Evolutionary conservation across 2,888 invertebrate species (phyloP).

Genomic region (Ischnura elegans): DNA sequence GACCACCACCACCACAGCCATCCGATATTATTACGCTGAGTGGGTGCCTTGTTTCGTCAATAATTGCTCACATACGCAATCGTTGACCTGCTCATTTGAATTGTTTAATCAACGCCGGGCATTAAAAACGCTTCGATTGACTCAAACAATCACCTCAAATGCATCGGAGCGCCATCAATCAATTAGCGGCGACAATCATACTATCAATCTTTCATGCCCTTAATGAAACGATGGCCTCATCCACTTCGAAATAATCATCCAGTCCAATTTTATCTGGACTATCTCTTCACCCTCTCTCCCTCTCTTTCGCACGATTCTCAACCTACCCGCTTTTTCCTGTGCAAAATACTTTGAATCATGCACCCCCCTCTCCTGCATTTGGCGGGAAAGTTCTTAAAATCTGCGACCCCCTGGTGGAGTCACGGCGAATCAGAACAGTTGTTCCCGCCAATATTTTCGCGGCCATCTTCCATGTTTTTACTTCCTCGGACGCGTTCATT

Average conservation of each 20-base stretch:
- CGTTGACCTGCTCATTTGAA: slow-evolving; percentile 64
- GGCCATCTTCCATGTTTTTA: neutral
- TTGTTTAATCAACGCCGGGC: slow-evolving; percentile 62
- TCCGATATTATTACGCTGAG: slow-evolving; percentile 60
- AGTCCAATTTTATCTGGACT: slow-evolving; percentile 49
- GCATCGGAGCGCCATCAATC: slow-evolving; percentile 63
- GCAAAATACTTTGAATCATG: slow-evolving; percentile 1
- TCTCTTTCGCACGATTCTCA: neutral
- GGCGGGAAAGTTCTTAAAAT: neutral
- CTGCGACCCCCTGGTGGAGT: neutral
- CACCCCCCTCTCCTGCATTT: neutral
- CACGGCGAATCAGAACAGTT: no score
- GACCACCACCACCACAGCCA: slow-evolving; percentile 14
- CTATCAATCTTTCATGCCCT: slow-evolving; percentile 66
- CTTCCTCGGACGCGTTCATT: neutral
- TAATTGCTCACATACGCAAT: slow-evolving; percentile 57
- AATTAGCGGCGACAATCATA: slow-evolving; percentile 60
- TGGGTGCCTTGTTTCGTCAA: slow-evolving; percentile 58
- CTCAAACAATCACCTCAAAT: slow-evolving; percentile 62
- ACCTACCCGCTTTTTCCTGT: neutral
- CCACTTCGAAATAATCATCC: slow-evolving; percentile 65
- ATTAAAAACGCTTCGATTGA: slow-evolving; percentile 64
- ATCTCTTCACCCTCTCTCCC: neutral
- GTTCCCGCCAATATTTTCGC: no score
- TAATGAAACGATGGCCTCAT: slow-evolving; percentile 65